These are phyloP conservation scores for Chrysogorgia sp. DNA, from an alignment of 92 coral and sea anemone genomes.

Conservation along the genomic window DNA sequence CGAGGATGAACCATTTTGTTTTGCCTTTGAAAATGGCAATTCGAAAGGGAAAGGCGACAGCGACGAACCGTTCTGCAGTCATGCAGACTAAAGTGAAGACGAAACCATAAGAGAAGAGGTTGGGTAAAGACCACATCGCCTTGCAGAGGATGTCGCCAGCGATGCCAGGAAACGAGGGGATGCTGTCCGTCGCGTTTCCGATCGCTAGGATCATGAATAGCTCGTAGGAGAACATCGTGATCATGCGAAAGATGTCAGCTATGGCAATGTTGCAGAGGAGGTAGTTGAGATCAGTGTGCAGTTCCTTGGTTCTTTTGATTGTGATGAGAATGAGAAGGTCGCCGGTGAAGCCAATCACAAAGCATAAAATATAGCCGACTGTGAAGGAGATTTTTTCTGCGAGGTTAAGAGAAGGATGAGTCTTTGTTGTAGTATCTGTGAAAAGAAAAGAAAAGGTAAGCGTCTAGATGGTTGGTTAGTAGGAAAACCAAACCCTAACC, in stretches of 20 bases:
- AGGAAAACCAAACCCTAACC: neutral
- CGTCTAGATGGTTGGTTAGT: neutral
- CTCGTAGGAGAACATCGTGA: neutral
- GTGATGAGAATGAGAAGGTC: slow-evolving; percentile 5
- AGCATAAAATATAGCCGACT: neutral
- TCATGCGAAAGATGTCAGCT: slow-evolving; percentile 24
- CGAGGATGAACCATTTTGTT: slow-evolving; percentile 18
- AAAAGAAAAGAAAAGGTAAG: neutral
- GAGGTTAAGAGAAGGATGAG: neutral
- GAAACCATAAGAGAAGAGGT: neutral
- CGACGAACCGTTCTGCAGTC: slow-evolving; percentile 36
- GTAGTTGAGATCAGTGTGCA: slow-evolving; percentile 12
- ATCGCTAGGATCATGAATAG: slow-evolving; percentile 4
- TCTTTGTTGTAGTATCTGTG: neutral
- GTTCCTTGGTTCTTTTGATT: slow-evolving; percentile 1
- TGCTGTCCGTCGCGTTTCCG: neutral
- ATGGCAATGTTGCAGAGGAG: slow-evolving; percentile 17
- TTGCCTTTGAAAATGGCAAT: slow-evolving; percentile 3
- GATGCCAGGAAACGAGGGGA: slow-evolving; percentile 2
- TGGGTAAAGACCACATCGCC: slow-evolving; percentile 20
- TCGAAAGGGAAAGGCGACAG: slow-evolving; percentile 15
- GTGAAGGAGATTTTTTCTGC: slow-evolving; percentile 17
- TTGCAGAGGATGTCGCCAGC: slow-evolving; percentile 21
- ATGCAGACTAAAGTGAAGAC: slow-evolving; percentile 13
- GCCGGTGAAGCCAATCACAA: slow-evolving; percentile 13